Base-by-base conservation (phyloP, 2,888 invertebrate genomes). In the Ochropleura plecta region DNA sequence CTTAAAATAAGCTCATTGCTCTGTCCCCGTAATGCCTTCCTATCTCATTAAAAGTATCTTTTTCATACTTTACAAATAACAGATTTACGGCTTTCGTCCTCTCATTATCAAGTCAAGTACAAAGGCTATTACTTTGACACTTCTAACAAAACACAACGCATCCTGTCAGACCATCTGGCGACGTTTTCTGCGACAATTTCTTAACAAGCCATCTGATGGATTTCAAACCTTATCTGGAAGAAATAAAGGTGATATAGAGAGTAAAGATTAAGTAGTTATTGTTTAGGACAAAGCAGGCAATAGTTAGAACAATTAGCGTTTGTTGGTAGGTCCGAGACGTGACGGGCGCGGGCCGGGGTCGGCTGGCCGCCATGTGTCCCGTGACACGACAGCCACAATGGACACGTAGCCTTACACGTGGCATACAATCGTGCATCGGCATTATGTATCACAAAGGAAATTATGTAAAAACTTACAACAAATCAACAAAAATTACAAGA, bases 81-180 rank as follows among this genome's bases (percentile, higher is more conserved):
- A 88, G 88, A 85, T 91, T 91, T 88, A 88, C 87, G 70, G 86
- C 86, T 83, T 83, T 79, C 68, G 83, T 88, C 86, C 85, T 88
- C 87, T 85, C 87, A 88, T 90, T 90, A 89, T 84, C 84, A 83
- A 81, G 80, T 88, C 86, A 87, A 91, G 88, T 89, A 90, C 89
- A 91, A 92, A 90, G 85, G 88, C 89, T 86, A 88, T 92, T 89
- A 90, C 90, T 90, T 91, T 90, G 90, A 90, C 92, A 92, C 92
- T 91, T 92, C 85, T 85, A 88, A 91, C 90, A 88, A 89, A 90
- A 91, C 90, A 89, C 78, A 82, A 89, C 86, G 85, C 91, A 88
- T 91, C 90, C 91, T 91, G 91, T 89, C 82, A 90, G 90, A 93
- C 92, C 93, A 93, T 92, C 91, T 93, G 93, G 93, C 91, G 85